Percentiles rank a stretch among this genome's conserved stretches.
Evolutionary conservation across 2,797 vertebrate species (phyloP).

Genomic region (Anas acuta): DNA sequence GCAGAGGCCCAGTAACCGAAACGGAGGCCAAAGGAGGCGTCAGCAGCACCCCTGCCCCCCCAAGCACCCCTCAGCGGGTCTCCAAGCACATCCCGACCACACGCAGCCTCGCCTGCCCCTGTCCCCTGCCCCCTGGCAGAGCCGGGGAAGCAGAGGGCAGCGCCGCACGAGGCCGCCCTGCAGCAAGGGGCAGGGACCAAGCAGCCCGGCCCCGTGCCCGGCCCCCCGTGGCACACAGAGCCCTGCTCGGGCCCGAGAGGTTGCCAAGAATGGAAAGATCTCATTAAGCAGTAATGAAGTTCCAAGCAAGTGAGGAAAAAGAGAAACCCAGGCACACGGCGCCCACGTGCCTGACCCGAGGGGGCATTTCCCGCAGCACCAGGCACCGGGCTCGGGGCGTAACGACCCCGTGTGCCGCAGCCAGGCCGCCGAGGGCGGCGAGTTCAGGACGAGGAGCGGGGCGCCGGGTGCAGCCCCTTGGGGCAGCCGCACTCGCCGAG

Average conservation of each 20-base stretch:
- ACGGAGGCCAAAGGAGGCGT: background rate
- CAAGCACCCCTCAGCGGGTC: background rate
- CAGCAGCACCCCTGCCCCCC: background rate
- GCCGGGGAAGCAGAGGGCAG: background rate
- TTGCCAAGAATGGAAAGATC: conserved; percentile 17
- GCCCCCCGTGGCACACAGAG: background rate
- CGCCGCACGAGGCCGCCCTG: rapidly evolving
- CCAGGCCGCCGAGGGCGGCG: no score
- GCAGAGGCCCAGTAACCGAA: background rate
- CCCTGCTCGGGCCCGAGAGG: background rate
- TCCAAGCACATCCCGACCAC: rapidly evolving
- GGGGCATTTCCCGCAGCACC: background rate
- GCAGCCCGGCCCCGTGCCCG: background rate
- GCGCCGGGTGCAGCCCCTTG: no score
- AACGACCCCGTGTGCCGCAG: background rate
- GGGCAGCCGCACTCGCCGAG: background rate
- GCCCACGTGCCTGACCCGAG: background rate
- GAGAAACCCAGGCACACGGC: background rate
- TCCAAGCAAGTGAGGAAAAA: background rate
- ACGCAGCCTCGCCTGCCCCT: background rate
- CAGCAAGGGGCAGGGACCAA: background rate
- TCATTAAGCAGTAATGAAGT: conserved; percentile 26
- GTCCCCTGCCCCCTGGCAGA: rapidly evolving
- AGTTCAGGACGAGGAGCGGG: no score
- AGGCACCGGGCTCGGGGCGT: background rate